These are phyloP conservation scores for Stomatorhinus ivindoensis DNA, from an alignment of 2,113 vertebrate species.

Conservation along the genomic window DNA sequence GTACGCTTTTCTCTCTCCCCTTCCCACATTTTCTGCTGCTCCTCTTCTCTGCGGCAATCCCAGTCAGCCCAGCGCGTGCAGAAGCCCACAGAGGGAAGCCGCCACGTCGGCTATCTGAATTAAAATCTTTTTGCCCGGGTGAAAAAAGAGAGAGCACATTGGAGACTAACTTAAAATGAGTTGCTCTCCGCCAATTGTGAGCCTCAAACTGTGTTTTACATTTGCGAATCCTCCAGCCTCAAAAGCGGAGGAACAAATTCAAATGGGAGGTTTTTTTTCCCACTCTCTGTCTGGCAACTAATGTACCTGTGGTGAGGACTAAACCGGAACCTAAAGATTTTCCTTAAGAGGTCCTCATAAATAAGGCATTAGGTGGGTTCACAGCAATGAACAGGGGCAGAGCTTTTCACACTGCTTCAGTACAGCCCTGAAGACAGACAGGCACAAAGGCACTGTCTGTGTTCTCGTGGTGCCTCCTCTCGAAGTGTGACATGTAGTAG, in stretches of 20 bases:
- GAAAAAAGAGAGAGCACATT: not conserved
- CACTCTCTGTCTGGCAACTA: not conserved
- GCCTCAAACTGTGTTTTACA: constrained; percentile 22
- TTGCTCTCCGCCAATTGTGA: constrained; percentile 9
- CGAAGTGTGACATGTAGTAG: not conserved
- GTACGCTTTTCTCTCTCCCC: constrained; percentile 46
- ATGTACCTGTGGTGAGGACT: constrained; percentile 4
- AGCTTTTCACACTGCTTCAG: constrained; percentile 28
- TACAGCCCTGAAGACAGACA: not conserved
- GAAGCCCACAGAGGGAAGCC: not conserved
- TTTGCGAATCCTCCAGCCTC: not conserved
- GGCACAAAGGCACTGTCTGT: too few species aligned
- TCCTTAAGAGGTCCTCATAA: constrained; percentile 51
- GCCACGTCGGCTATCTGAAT: constrained; percentile 15
- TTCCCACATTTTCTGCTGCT: constrained; percentile 53
- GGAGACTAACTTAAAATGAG: constrained; percentile 17
- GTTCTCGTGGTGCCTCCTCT: not conserved
- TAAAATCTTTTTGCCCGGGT: constrained; percentile 15
- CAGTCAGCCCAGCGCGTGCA: not conserved
- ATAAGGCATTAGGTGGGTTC: constrained; percentile 61
- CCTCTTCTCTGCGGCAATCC: not conserved
- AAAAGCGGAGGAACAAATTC: not conserved
- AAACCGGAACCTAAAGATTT: constrained; percentile 16
- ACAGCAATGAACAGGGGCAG: constrained; percentile 58
- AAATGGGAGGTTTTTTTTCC: constrained; percentile 16